phyloP scores from a whole-genome alignment of 2,113 vertebrate genomes.

The Pteropus alecto region DNA sequence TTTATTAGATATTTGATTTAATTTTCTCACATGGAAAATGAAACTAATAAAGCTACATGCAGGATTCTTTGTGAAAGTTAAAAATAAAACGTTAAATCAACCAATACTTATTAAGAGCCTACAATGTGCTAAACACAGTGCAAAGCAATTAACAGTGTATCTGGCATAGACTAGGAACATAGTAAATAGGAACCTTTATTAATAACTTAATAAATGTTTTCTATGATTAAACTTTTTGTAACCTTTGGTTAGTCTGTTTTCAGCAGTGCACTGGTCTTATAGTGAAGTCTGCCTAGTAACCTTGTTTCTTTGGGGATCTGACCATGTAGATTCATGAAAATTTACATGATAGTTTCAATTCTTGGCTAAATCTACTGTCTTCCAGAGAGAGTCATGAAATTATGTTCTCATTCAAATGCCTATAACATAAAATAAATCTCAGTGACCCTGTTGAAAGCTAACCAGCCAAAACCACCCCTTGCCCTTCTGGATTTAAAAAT shows the following conservation, averaged over 20 bases:
- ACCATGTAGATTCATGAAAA: neutral
- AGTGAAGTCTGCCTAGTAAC: neutral
- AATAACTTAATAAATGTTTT: neutral
- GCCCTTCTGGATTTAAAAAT: neutral
- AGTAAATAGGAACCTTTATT: neutral
- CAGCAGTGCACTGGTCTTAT: neutral
- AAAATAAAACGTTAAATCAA: conserved; percentile 25
- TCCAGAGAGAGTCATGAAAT: neutral
- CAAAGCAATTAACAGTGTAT: neutral
- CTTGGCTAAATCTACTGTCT: neutral
- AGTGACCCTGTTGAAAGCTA: neutral
- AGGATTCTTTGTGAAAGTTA: neutral
- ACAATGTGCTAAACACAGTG: neutral
- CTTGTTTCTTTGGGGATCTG: neutral
- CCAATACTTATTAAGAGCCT: neutral
- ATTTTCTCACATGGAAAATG: neutral
- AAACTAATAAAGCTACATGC: neutral
- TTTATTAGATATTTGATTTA: neutral
- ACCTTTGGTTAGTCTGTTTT: neutral
- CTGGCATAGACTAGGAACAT: neutral
- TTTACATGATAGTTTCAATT: neutral
- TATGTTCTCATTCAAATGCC: neutral
- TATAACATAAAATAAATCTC: neutral
- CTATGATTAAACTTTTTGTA: neutral
- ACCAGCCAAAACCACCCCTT: neutral